Evolutionary conservation across 2,113 vertebrate genomes (phyloP).

Genomic region (Parus major): DNA sequence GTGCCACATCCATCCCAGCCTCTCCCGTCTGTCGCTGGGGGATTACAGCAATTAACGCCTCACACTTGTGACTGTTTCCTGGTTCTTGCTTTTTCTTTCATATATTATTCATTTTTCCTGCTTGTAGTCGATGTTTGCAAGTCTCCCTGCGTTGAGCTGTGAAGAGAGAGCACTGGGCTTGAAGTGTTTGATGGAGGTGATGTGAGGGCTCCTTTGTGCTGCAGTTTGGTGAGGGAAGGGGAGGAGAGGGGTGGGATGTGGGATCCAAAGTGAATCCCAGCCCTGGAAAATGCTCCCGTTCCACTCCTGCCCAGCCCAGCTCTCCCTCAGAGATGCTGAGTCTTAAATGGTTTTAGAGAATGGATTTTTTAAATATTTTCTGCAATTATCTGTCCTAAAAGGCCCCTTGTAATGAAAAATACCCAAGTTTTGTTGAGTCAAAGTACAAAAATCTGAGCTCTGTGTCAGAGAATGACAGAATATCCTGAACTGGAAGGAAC

Average conservation of each 20-base stretch:
- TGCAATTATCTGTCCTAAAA: background rate
- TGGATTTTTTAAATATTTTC: background rate
- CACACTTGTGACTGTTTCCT: constrained; percentile 29
- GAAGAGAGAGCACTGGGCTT: background rate
- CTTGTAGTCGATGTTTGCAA: constrained; percentile 58
- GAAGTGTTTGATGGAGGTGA: constrained; percentile 49
- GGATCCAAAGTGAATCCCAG: background rate
- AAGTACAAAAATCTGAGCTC: background rate
- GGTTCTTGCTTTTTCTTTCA: constrained; percentile 63
- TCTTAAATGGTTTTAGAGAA: background rate
- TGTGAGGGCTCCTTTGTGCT: background rate
- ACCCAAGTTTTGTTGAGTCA: background rate
- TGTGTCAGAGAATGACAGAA: background rate
- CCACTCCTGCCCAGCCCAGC: background rate
- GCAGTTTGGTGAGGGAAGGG: background rate
- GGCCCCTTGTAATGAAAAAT: background rate
- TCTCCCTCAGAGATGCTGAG: background rate
- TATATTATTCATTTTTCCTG: constrained; percentile 65
- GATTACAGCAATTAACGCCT: constrained; percentile 29
- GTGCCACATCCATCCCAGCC: background rate
- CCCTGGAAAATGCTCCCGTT: background rate
- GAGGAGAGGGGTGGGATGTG: background rate
- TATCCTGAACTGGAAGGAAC: background rate
- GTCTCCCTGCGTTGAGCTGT: constrained; percentile 41
- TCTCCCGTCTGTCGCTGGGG: background rate